phyloP scores from a whole-genome alignment of 2,797 vertebrate genomes.

The Poeciliopsis turneri region DNA sequence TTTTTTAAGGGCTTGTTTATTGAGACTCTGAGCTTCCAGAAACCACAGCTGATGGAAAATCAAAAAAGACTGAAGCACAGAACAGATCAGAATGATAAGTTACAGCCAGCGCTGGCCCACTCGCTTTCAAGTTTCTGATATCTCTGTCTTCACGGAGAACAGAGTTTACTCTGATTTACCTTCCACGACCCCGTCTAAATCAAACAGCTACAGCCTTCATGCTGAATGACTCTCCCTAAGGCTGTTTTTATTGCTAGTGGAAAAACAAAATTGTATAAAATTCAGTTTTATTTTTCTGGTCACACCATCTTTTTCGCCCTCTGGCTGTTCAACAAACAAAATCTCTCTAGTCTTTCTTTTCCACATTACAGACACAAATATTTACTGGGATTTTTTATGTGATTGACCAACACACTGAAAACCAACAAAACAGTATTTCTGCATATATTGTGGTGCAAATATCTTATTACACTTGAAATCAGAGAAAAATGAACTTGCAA shows the following conservation, averaged over 20 bases:
- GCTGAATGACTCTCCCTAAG: conserved; percentile 69
- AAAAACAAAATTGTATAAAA: conserved; percentile 56
- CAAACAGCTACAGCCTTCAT: conserved; percentile 69
- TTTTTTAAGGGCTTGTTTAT: conserved; percentile 74
- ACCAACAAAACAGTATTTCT: no score
- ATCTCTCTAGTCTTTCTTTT: neutral
- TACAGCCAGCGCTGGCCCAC: conserved; percentile 46
- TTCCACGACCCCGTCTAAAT: conserved; percentile 64
- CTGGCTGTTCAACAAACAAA: neutral
- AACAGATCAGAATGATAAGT: conserved; percentile 67
- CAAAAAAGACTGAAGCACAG: conserved; percentile 64
- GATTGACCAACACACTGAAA: neutral
- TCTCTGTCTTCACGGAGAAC: conserved; percentile 30
- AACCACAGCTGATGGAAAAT: conserved; percentile 74
- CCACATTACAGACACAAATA: neutral
- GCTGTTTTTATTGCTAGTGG: conserved; percentile 67
- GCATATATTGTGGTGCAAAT: no score
- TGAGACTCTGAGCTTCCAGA: conserved; percentile 73
- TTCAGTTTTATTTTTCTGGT: conserved; percentile 57
- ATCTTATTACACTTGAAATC: no score
- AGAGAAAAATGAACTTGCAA: no score
- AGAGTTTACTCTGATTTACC: conserved; percentile 55
- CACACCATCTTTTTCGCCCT: conserved; percentile 21
- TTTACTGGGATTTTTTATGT: neutral
- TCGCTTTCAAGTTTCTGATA: conserved; percentile 65